A percentile compares a stretch with the other conserved stretches of the same genome.
Conservation (phyloP, 2,888 invertebrate genomes). For the Volucella inanis region DNA sequence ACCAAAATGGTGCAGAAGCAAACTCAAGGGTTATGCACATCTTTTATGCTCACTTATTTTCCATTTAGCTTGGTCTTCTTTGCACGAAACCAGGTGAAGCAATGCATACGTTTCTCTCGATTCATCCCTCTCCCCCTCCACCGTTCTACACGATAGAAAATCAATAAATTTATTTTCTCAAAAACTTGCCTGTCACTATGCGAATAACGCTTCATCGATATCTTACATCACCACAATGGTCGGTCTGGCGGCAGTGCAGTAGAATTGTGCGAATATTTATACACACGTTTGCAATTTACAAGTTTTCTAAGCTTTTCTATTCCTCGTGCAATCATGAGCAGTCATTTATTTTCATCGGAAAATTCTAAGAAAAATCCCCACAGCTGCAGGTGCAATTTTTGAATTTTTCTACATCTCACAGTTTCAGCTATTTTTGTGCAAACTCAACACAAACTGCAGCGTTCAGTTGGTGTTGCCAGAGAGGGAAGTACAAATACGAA, state of each 20-base stretch:
- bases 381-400: constrained; percentile 59
- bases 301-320: background rate
- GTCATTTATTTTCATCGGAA: constrained; percentile 25
- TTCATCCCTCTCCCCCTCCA: no score
- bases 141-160: background rate
- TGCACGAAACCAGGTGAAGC: no score
- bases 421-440: constrained; percentile 46
- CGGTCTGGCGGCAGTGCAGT: no score
- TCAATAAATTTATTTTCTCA: constrained; percentile 6
- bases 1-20: no score
- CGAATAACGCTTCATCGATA: no score
- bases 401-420: constrained; percentile 35
- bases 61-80: no score
- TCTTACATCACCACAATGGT: no score
- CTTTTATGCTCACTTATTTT: no score
- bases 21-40: no score
- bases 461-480: background rate
- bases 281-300: constrained; percentile 1
- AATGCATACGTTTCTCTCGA: no score
- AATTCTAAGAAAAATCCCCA: constrained; percentile 46
- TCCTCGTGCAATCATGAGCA: background rate
- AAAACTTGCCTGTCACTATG: background rate
- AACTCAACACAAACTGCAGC: constrained; percentile 22
- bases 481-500: no score
- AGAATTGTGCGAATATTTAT: no score